Percentiles rank a stretch among this genome's conserved stretches.
These are phyloP conservation scores for Tetropium fuscum DNA, from an alignment of 2,888 invertebrate species.

Conservation along the genomic window DNA sequence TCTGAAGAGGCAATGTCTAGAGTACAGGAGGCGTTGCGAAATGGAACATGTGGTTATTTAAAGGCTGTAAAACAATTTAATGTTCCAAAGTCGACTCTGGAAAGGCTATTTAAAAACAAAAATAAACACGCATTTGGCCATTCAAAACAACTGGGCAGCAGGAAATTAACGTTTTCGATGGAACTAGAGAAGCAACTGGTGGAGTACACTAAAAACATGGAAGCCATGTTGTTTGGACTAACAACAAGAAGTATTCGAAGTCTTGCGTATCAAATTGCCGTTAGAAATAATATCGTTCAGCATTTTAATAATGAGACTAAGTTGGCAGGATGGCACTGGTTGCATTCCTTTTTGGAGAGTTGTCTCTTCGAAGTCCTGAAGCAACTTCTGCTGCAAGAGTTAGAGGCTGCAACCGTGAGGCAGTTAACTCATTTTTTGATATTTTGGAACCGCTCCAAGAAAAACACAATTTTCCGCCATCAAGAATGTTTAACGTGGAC, in stretches of 20 bases:
- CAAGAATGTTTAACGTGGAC: background rate
- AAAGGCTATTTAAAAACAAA: slow-evolving; percentile 12
- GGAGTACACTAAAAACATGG: background rate
- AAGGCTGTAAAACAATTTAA: background rate
- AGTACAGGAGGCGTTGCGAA: background rate
- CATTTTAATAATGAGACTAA: slow-evolving; percentile 18
- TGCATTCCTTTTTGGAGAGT: background rate
- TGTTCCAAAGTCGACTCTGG: slow-evolving; percentile 8
- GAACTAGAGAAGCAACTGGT: background rate
- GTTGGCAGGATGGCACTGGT: slow-evolving; percentile 11
- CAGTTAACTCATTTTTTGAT: slow-evolving; percentile 4
- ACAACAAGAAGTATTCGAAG: background rate
- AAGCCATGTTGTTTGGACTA: background rate
- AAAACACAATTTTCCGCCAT: background rate
- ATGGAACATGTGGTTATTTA: background rate
- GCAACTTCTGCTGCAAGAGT: slow-evolving; percentile 13
- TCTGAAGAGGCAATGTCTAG: background rate
- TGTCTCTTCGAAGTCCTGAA: slow-evolving; percentile 3
- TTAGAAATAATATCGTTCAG: background rate
- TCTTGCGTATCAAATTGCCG: background rate
- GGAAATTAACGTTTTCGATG: background rate
- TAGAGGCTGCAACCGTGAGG: slow-evolving; percentile 4
- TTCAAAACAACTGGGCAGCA: background rate
- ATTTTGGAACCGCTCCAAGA: background rate
- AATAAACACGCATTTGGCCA: slow-evolving; percentile 5